Evolutionary conservation across 1,140 invertebrate genomes (phyloP).

Genomic region (Sycophila sp.): DNA sequence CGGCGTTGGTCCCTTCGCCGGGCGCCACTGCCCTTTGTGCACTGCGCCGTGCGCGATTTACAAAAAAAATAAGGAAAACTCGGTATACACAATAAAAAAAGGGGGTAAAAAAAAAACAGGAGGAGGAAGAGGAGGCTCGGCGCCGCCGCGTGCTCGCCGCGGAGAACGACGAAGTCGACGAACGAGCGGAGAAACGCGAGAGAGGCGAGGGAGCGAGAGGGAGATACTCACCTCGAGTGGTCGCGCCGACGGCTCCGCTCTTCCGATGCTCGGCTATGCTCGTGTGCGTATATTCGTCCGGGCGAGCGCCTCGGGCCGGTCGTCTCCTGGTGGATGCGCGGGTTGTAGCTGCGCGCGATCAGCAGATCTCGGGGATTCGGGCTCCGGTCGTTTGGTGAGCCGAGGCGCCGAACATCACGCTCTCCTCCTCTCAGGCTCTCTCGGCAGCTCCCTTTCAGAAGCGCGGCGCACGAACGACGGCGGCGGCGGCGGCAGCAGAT

Average conservation of each 20-base stretch:
- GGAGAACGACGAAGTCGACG: neutral
- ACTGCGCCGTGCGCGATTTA: too few species aligned
- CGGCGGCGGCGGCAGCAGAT: neutral
- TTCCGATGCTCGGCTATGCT: neutral
- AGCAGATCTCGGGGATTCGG: neutral
- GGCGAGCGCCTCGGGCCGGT: neutral
- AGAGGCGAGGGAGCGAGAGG: neutral
- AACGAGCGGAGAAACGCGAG: neutral
- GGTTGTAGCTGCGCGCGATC: neutral
- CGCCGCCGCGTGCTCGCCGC: neutral
- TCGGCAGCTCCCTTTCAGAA: neutral
- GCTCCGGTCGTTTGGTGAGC: neutral
- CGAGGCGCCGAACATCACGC: neutral
- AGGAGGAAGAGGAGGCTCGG: neutral
- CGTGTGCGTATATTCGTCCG: neutral
- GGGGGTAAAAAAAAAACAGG: neutral
- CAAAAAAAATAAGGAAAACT: too few species aligned
- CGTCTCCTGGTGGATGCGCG: neutral
- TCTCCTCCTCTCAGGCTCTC: neutral
- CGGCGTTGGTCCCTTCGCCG: neutral
- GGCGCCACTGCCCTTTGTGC: neutral
- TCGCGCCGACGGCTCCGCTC: neutral
- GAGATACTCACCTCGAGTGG: conserved; percentile 7
- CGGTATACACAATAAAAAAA: neutral
- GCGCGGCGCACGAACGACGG: neutral